Conservation (phyloP, 2,888 invertebrate genomes). For the Ectobius pallidus region DNA sequence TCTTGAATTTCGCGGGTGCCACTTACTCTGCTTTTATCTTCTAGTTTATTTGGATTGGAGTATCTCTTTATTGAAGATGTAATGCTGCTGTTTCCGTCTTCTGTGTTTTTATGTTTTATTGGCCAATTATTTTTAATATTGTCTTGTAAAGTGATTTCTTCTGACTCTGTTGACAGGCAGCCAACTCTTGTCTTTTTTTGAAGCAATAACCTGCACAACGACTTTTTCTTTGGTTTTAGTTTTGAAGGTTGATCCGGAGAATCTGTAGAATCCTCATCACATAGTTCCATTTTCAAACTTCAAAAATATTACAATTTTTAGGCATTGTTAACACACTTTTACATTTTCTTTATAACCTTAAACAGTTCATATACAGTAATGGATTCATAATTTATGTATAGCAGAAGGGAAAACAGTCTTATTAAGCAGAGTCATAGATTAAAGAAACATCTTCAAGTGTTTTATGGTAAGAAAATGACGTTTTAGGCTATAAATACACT, state of each 20-base stretch:
- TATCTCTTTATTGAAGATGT: neutral
- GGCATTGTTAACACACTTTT: no score
- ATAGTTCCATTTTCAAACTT: slow-evolving; percentile 5
- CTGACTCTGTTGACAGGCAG: slow-evolving; percentile 51
- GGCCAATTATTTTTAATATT: slow-evolving; percentile 21
- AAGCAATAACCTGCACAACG: slow-evolving; percentile 53
- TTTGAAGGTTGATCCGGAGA: slow-evolving; percentile 17
- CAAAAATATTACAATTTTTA: neutral
- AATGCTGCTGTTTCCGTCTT: neutral
- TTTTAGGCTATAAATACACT: no score
- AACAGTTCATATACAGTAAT: no score
- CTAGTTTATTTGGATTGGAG: neutral
- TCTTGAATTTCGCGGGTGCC: slow-evolving; percentile 1
- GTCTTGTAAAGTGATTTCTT: slow-evolving; percentile 39
- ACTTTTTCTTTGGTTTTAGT: slow-evolving; percentile 39
- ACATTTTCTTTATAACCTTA: no score
- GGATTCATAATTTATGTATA: no score
- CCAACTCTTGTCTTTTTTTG: slow-evolving; percentile 55
- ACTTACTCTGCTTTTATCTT: neutral
- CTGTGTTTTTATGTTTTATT: neutral
- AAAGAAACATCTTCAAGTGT: no score
- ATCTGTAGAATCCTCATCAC: neutral
- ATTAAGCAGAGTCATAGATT: no score
- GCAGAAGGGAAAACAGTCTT: no score
- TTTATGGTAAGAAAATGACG: no score